Conservation (phyloP, 2,113 vertebrate species). For the Tapirus terrestris region DNA sequence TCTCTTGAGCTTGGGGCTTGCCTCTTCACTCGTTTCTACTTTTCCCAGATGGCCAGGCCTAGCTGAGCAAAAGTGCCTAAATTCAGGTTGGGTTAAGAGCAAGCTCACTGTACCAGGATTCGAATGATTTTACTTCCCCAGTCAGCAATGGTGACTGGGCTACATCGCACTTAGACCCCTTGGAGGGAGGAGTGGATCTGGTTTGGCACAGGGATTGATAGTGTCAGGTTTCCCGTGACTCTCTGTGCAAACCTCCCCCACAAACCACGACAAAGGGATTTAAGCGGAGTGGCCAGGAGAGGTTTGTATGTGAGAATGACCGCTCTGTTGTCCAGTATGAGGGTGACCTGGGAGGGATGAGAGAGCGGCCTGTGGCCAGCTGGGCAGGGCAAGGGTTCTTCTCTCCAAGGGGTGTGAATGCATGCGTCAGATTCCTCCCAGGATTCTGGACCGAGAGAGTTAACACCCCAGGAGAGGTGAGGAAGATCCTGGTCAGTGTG, state of each 20-base stretch:
- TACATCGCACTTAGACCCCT: not conserved
- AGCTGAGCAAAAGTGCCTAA: not conserved
- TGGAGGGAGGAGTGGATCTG: not conserved
- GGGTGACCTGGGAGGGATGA: not conserved
- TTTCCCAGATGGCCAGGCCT: not conserved
- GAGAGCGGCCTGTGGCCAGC: not conserved
- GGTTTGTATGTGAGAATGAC: not conserved
- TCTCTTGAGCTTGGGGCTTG: not conserved
- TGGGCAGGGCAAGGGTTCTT: rapidly evolving
- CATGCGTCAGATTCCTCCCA: not conserved
- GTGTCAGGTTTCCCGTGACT: not conserved
- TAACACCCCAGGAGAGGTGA: not conserved
- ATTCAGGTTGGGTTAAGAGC: not conserved
- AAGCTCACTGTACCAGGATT: not conserved
- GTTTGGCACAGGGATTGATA: not conserved
- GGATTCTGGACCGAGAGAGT: not conserved
- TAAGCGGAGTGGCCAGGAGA: not conserved
- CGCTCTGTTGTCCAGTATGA: rapidly evolving
- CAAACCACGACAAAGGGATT: not conserved
- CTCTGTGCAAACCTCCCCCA: not conserved
- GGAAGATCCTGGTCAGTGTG: not conserved
- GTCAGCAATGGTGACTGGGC: rapidly evolving
- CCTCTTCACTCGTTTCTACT: not conserved
- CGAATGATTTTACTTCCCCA: not conserved
- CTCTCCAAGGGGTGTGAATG: not conserved